These are phyloP conservation scores for Agriopis leucophaearia DNA, from an alignment of 2,888 invertebrate species.

Conservation along the genomic window DNA sequence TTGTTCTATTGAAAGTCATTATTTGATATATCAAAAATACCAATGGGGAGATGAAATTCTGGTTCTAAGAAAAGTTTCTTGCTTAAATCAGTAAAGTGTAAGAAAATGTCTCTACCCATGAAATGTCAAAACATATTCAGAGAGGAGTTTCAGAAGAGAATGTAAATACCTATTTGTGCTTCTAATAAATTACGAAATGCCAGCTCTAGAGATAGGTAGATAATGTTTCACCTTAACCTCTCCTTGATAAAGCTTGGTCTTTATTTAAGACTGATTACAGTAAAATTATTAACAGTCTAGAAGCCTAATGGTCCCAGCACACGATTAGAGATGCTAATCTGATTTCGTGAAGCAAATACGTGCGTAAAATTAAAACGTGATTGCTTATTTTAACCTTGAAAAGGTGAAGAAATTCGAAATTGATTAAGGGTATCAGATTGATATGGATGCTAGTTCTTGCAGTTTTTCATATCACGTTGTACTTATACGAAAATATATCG, in stretches of 20 bases:
- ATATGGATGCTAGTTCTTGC: too few relatives aligned
- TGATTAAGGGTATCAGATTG: neutral
- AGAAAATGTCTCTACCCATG: neutral
- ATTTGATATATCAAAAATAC: neutral
- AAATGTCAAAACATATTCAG: neutral
- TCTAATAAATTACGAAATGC: slow-evolving; percentile 4
- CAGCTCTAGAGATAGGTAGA: neutral
- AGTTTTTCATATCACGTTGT: too few relatives aligned
- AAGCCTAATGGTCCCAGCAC: slow-evolving; percentile 7
- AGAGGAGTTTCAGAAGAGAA: neutral
- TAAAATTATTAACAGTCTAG: slow-evolving; percentile 24
- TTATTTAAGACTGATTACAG: neutral
- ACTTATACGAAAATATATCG: too few relatives aligned
- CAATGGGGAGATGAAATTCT: neutral
- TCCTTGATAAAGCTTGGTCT: slow-evolving; percentile 11
- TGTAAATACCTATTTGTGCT: slow-evolving; percentile 1
- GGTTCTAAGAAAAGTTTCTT: slow-evolving; percentile 1
- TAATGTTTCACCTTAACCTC: slow-evolving; percentile 14
- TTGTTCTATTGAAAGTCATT: neutral
- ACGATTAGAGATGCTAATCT: slow-evolving; percentile 26
- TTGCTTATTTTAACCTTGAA: slow-evolving; percentile 12
- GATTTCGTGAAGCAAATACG: slow-evolving; percentile 21
- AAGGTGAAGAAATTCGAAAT: slow-evolving; percentile 17
- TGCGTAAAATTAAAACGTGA: slow-evolving; percentile 26
- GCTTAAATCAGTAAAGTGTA: neutral